Conservation (phyloP, 2,797 vertebrate species). For the Stomatorhinus walkeri region DNA sequence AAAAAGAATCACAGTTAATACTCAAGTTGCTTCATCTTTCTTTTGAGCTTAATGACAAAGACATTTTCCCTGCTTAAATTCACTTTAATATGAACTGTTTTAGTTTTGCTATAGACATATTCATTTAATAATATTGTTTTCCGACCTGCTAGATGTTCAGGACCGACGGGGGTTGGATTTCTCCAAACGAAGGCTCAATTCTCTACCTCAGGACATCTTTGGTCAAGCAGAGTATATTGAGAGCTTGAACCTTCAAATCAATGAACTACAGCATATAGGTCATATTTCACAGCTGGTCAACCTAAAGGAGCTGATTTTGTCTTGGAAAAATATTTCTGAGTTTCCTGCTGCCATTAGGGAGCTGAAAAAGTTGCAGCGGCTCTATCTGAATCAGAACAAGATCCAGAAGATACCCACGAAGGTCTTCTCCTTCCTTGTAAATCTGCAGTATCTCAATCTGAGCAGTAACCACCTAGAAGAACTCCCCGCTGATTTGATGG, state of each 20-base stretch:
- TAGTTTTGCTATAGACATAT: not conserved
- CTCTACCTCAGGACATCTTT: constrained; percentile 35
- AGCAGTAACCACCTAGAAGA: constrained; percentile 91
- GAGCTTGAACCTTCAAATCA: constrained; percentile 42
- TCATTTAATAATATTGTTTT: not conserved
- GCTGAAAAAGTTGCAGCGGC: constrained; percentile 83
- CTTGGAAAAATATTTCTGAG: constrained; percentile 98
- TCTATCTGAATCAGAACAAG: constrained; percentile 95
- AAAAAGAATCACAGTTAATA: not conserved
- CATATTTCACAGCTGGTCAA: constrained; percentile 57
- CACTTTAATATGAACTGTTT: not conserved
- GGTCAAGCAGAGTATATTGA: constrained; percentile 20
- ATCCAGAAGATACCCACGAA: constrained; percentile 90
- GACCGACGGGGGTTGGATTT: constrained; percentile 27
- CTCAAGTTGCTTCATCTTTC: not conserved
- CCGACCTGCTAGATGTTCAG: constrained; percentile 27
- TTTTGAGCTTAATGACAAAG: not conserved
- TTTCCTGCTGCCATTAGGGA: constrained; percentile 94
- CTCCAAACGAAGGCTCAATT: constrained; percentile 38
- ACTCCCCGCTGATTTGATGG: constrained; percentile 81
- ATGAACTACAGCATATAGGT: constrained; percentile 34
- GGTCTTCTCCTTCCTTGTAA: constrained; percentile 85
- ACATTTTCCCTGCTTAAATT: not conserved
- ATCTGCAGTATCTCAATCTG: constrained; percentile 86
- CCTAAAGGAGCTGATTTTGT: constrained; percentile 83